A percentile compares a stretch with the other conserved stretches of the same genome.
phyloP scores from a whole-genome alignment of 2,797 vertebrate species.

The Spea hammondii region DNA sequence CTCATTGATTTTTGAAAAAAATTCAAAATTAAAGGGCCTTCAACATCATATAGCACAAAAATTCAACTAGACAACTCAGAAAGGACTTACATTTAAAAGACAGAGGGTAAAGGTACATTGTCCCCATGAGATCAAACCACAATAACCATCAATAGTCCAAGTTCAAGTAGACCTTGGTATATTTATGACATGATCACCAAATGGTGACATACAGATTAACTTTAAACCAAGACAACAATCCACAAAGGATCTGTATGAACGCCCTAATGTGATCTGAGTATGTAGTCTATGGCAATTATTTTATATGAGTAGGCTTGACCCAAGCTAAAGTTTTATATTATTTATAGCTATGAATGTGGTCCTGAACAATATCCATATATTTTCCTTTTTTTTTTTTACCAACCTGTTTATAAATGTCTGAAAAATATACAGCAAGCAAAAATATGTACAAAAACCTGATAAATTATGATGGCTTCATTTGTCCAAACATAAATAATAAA shows the following conservation, averaged over 20 bases:
- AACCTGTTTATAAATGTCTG: conserved; percentile 67
- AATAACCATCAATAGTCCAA: conserved; percentile 77
- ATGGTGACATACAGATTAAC: conserved; percentile 80
- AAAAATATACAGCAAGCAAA: conserved; percentile 62
- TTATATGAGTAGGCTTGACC: neutral
- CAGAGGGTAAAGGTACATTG: conserved; percentile 68
- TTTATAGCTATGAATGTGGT: neutral
- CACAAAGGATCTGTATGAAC: neutral
- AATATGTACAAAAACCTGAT: conserved; percentile 63
- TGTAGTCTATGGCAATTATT: too few relatives aligned
- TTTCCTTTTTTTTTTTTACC: conserved; percentile 52
- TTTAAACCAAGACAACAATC: conserved; percentile 71
- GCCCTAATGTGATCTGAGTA: neutral
- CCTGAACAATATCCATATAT: neutral
- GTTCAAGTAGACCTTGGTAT: conserved; percentile 64
- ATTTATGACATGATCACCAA: conserved; percentile 77
- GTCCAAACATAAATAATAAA: conserved; percentile 75
- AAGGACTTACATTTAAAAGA: conserved; percentile 34
- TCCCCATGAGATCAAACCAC: conserved; percentile 78
- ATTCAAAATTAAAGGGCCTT: too few relatives aligned
- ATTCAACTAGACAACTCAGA: too few relatives aligned
- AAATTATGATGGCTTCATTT: conserved; percentile 65
- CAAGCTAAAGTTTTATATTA: neutral
- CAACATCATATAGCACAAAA: too few relatives aligned
- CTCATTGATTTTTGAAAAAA: too few relatives aligned